phyloP scores from a whole-genome alignment of 2,113 vertebrate genomes.

The Clarias macrocephalus region DNA sequence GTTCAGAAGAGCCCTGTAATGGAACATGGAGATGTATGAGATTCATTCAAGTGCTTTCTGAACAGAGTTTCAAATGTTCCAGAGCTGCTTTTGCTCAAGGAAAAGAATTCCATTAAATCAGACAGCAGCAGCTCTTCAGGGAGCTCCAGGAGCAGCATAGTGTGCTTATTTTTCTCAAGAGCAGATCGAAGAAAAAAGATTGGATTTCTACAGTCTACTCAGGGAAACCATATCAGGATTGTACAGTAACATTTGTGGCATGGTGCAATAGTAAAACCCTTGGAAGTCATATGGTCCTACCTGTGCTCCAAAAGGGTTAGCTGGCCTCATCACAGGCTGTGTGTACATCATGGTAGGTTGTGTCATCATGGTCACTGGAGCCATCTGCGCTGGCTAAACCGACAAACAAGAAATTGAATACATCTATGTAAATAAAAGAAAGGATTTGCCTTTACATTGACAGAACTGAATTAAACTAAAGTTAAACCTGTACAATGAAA shows the following conservation, averaged over 20 bases:
- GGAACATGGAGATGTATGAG: constrained; percentile 38
- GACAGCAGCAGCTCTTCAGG: constrained; percentile 13
- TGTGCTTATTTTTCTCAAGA: neutral
- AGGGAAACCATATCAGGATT: neutral
- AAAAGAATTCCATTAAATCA: constrained; percentile 41
- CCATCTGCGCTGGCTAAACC: constrained; percentile 83
- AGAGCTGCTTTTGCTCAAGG: constrained; percentile 36
- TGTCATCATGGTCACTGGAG: constrained; percentile 87
- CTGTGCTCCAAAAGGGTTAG: constrained; percentile 94
- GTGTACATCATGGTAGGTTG: constrained; percentile 94
- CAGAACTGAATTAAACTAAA: too few species aligned
- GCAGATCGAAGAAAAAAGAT: neutral
- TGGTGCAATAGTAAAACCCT: neutral
- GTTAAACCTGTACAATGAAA: too few species aligned
- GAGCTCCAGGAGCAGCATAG: constrained; percentile 1
- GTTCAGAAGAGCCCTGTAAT: constrained; percentile 52
- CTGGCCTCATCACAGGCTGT: constrained; percentile 90
- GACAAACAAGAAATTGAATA: constrained; percentile 17
- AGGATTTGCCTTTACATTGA: too few species aligned
- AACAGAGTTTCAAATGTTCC: constrained; percentile 23
- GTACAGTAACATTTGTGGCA: neutral
- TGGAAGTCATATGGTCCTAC: constrained; percentile 64
- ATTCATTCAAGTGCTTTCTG: constrained; percentile 44
- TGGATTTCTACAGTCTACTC: neutral
- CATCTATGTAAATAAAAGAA: neutral